Evolutionary conservation across 2,113 vertebrate genomes (phyloP).

Genomic region (Sinocyclocheilus rhinocerous): DNA sequence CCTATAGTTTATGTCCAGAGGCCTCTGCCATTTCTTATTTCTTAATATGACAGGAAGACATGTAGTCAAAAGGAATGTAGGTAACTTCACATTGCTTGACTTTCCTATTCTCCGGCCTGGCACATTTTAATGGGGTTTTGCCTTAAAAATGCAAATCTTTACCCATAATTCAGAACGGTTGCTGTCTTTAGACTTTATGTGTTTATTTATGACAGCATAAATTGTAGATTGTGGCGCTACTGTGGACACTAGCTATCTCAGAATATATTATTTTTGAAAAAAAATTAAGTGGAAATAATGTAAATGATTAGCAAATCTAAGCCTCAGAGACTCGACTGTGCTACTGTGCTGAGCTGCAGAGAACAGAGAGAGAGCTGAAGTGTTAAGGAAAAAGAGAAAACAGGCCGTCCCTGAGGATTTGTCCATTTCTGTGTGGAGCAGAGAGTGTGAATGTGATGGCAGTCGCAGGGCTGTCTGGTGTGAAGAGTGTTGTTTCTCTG

Average conservation of each 20-base stretch:
- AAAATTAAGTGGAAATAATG: too few species aligned
- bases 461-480: slow-evolving; percentile 57
- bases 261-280: neutral
- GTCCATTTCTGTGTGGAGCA: slow-evolving; percentile 71
- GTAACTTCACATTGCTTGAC: neutral
- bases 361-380: slow-evolving; percentile 51
- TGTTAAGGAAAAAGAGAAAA: slow-evolving; percentile 56
- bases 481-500: slow-evolving; percentile 54
- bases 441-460: slow-evolving; percentile 72
- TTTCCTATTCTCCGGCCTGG: neutral
- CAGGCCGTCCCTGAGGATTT: slow-evolving; percentile 68
- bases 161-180: too few species aligned
- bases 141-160: too few species aligned
- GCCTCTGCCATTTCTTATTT: neutral
- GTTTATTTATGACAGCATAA: neutral
- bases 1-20: slow-evolving; percentile 21
- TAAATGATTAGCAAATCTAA: neutral
- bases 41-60: neutral
- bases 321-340: slow-evolving; percentile 39
- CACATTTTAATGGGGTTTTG: too few species aligned
- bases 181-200: too few species aligned
- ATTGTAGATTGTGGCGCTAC: too few species aligned
- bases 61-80: neutral
- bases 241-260: neutral
- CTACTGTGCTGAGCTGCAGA: slow-evolving; percentile 57